Percentiles rank a stretch among this genome's conserved stretches.
phyloP scores from a whole-genome alignment of 2,113 vertebrate genomes.

The Noturus placidus region DNA sequence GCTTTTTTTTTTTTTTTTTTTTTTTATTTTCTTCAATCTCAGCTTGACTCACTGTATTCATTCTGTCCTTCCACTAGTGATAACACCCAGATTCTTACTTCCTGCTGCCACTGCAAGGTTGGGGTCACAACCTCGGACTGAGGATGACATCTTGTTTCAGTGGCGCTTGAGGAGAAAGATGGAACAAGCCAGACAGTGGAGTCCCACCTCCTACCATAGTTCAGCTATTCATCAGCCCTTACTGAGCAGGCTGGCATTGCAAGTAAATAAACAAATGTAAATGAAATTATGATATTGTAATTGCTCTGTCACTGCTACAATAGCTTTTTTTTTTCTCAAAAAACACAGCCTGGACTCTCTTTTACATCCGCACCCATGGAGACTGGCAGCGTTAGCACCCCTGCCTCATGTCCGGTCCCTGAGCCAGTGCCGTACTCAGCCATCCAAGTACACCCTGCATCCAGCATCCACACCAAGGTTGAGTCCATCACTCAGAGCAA shows the following conservation, averaged over 20 bases:
- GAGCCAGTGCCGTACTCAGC: constrained; percentile 50
- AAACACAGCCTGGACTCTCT: constrained; percentile 42
- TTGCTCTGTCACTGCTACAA: not conserved
- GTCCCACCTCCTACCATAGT: constrained; percentile 40
- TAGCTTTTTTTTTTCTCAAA: not conserved
- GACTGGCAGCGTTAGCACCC: constrained; percentile 14
- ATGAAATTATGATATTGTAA: not conserved
- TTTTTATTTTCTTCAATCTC: too few species aligned
- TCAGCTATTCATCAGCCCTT: constrained; percentile 41
- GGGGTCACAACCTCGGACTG: constrained; percentile 59
- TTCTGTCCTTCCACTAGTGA: constrained; percentile 5
- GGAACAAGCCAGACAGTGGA: constrained; percentile 71
- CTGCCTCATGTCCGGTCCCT: constrained; percentile 32
- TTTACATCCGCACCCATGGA: constrained; percentile 41
- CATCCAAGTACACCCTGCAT: constrained; percentile 49
- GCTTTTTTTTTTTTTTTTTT: too few species aligned
- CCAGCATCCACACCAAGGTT: constrained; percentile 61
- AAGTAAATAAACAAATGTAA: constrained; percentile 16
- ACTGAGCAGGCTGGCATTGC: constrained; percentile 53
- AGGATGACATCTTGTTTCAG: constrained; percentile 87
- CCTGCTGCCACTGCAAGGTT: constrained; percentile 24
- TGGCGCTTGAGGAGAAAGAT: constrained; percentile 87
- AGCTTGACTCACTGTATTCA: not conserved
- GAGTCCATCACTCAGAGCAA: constrained; percentile 68
- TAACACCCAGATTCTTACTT: constrained; percentile 6